Percentiles rank a stretch among this genome's conserved stretches.
Evolutionary conservation across 1,140 invertebrate species (phyloP).

Genomic region (Alviniconcha marisindica): DNA sequence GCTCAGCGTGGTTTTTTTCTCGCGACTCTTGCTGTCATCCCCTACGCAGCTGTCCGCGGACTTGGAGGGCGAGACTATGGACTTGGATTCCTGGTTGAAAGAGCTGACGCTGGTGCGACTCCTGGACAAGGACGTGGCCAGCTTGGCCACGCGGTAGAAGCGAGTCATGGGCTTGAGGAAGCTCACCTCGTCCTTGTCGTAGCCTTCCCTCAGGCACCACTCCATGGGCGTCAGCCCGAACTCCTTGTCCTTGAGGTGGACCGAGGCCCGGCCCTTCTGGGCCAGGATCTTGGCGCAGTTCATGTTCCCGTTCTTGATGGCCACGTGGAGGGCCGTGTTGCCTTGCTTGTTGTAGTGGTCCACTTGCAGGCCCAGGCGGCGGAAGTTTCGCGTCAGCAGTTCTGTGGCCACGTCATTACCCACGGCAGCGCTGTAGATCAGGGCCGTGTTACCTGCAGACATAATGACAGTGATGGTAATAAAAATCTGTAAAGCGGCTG

Average conservation of each 20-base stretch:
- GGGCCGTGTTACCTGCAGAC: constrained; percentile 66
- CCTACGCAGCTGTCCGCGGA: constrained; percentile 20
- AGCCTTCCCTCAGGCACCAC: constrained; percentile 54
- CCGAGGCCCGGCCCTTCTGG: constrained; percentile 65
- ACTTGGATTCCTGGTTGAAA: background rate
- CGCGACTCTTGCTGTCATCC: background rate
- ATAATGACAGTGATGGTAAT: background rate
- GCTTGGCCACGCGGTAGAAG: constrained; percentile 48
- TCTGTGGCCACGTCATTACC: constrained; percentile 73
- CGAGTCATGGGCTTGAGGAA: constrained; percentile 42
- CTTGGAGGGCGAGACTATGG: constrained; percentile 12
- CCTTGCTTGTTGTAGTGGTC: constrained; percentile 70
- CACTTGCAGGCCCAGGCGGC: constrained; percentile 67
- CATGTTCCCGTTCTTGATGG: constrained; percentile 66
- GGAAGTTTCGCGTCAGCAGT: constrained; percentile 66
- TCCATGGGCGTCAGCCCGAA: constrained; percentile 54
- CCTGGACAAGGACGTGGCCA: constrained; percentile 37
- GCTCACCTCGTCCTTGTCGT: constrained; percentile 44
- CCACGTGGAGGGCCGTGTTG: constrained; percentile 67
- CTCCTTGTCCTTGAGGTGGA: constrained; percentile 59
- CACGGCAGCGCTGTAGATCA: constrained; percentile 69
- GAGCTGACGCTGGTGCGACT: constrained; percentile 22
- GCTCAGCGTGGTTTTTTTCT: constrained; percentile 4
- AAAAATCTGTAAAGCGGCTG: too few species aligned
- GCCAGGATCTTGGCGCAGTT: constrained; percentile 68